A percentile compares a stretch with the other conserved stretches of the same genome.
These are phyloP conservation scores for Lemur catta DNA, from an alignment of 2,797 vertebrate genomes.

Conservation along the genomic window DNA sequence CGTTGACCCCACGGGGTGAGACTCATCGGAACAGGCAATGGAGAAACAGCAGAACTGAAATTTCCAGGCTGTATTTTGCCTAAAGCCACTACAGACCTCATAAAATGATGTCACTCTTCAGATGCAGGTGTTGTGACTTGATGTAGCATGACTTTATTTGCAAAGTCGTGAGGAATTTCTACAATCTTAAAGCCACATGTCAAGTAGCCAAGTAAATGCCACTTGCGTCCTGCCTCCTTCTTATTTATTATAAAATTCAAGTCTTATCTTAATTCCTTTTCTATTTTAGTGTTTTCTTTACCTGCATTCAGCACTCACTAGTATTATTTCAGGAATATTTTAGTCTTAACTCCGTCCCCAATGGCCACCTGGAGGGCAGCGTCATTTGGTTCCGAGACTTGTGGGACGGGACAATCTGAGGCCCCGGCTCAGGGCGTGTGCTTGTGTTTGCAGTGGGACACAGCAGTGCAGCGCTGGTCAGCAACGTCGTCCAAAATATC, in stretches of 20 bases:
- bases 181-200: constrained; percentile 19
- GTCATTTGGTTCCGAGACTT: constrained; percentile 48
- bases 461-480: rapidly evolving
- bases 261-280: background rate
- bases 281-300: constrained; percentile 52
- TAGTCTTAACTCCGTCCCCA: constrained; percentile 63
- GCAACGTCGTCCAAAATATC: background rate
- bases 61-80: background rate
- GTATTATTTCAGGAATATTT: constrained; percentile 51
- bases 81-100: background rate
- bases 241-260: constrained; percentile 47
- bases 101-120: background rate
- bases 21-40: too few species aligned
- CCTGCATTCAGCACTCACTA: constrained; percentile 49
- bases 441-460: too few species aligned
- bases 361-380: constrained; percentile 37
- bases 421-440: background rate
- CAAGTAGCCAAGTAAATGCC: background rate
- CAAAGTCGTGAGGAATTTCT: constrained; percentile 13
- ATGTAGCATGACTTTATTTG: constrained; percentile 45
- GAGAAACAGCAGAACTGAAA: background rate
- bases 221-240: background rate
- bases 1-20: rapidly evolving
- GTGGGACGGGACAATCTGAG: constrained; percentile 51
- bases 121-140: background rate